Conservation (phyloP, 2,113 vertebrate species). For the Chaenocephalus aceratus region DNA sequence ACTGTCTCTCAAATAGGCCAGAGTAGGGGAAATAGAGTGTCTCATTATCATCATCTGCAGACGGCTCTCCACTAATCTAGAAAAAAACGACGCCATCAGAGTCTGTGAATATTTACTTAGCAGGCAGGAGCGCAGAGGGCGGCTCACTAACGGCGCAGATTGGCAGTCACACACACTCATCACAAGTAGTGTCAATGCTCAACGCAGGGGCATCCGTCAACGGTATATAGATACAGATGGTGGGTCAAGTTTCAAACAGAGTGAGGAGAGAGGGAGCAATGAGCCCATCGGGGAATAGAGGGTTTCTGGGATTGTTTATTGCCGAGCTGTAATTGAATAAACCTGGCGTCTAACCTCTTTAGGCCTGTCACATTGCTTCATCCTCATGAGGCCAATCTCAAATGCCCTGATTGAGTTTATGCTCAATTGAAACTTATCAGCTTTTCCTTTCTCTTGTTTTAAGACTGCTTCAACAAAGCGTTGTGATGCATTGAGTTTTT, state of each 20-base stretch:
- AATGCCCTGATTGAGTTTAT: conserved; percentile 75
- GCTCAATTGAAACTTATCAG: conserved; percentile 76
- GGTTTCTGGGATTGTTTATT: conserved; percentile 79
- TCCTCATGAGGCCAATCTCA: conserved; percentile 74
- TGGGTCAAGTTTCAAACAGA: conserved; percentile 71
- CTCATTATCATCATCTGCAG: conserved; percentile 76
- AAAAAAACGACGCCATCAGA: conserved; percentile 62
- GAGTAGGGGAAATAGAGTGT: conserved; percentile 70
- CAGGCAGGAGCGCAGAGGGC: conserved; percentile 40
- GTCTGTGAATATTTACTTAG: conserved; percentile 75
- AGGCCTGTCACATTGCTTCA: conserved; percentile 80
- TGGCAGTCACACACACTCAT: conserved; percentile 62
- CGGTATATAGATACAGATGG: conserved; percentile 59
- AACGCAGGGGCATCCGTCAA: conserved; percentile 62
- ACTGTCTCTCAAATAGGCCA: conserved; percentile 73
- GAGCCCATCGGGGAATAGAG: conserved; percentile 56
- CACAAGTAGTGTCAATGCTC: conserved; percentile 53
- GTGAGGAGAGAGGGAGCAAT: conserved; percentile 50
- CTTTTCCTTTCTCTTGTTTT: conserved; percentile 42
- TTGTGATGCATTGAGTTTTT: conserved; percentile 10
- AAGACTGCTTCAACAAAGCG: conserved; percentile 41
- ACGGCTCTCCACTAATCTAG: conserved; percentile 72
- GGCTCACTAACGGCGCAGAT: conserved; percentile 28
- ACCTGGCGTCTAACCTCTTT: conserved; percentile 78
- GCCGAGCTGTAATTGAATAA: conserved; percentile 80